Evolutionary conservation across 2,113 vertebrate species (phyloP).

Genomic region (Heterotis niloticus): DNA sequence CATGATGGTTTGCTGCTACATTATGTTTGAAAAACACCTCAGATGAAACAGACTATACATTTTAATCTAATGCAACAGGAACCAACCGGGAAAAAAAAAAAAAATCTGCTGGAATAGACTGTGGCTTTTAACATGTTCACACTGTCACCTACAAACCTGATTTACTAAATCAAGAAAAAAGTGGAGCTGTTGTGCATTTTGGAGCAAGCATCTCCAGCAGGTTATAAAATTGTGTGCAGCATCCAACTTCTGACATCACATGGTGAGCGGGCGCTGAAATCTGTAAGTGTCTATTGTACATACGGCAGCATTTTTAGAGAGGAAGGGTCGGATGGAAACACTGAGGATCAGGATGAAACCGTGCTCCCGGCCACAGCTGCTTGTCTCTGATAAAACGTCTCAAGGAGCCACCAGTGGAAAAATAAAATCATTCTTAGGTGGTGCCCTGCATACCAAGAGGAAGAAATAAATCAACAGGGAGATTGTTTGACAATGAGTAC

Average conservation of each 20-base stretch:
- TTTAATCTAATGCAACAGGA: background rate
- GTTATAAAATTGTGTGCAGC: background rate
- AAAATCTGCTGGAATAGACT: no score
- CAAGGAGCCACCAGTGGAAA: background rate
- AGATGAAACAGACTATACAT: background rate
- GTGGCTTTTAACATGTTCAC: background rate
- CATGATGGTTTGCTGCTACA: background rate
- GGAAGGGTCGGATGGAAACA: background rate
- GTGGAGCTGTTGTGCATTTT: background rate
- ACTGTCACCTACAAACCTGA: background rate
- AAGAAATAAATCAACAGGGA: slow-evolving; percentile 10
- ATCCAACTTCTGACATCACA: background rate
- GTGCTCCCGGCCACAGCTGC: slow-evolving; percentile 2
- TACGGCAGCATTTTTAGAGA: background rate
- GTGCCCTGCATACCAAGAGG: background rate
- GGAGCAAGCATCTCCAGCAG: background rate
- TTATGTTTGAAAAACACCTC: no score
- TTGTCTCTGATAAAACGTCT: slow-evolving; percentile 9
- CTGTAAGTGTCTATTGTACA: slow-evolving; percentile 6
- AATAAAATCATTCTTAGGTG: background rate
- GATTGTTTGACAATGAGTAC: background rate
- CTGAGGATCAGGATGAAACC: background rate
- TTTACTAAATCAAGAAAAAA: slow-evolving; percentile 17
- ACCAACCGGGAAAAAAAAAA: background rate
- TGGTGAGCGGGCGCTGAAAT: background rate